Conservation (phyloP, 2,888 invertebrate species). For the Panzeria rudis region DNA sequence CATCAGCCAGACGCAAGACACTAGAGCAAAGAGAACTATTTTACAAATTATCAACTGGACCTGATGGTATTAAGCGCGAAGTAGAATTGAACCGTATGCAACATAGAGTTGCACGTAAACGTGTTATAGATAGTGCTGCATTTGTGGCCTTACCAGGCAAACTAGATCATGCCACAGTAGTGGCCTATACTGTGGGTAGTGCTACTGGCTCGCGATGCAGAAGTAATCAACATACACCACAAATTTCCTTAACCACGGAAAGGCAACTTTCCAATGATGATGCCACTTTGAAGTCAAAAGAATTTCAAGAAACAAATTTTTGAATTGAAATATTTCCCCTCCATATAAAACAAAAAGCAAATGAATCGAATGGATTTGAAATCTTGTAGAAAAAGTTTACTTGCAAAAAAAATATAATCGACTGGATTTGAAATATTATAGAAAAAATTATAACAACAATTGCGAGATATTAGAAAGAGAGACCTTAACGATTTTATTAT, state of each 20-base stretch:
- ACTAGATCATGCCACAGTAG: conserved; percentile 93
- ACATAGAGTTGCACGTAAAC: conserved; percentile 88
- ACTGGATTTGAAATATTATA: conserved; percentile 49
- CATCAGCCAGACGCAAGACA: conserved; percentile 91
- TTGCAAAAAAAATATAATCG: neutral
- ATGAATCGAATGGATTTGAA: conserved; percentile 43
- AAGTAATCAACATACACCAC: conserved; percentile 30
- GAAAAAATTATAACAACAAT: neutral
- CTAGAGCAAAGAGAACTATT: conserved; percentile 92
- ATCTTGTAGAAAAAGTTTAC: conserved; percentile 18
- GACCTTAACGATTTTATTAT: neutral
- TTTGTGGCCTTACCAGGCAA: conserved; percentile 91
- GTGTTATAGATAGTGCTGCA: conserved; percentile 89
- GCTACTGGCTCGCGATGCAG: conserved; percentile 43
- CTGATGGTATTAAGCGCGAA: conserved; percentile 84
- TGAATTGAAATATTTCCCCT: conserved; percentile 73
- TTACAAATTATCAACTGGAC: conserved; percentile 85
- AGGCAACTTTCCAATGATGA: conserved; percentile 61
- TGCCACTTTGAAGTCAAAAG: conserved; percentile 80
- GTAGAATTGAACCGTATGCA: conserved; percentile 87
- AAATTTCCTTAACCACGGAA: conserved; percentile 57
- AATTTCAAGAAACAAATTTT: conserved; percentile 83
- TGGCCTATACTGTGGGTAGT: conserved; percentile 90
- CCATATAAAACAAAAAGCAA: conserved; percentile 23
- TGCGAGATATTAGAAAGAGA: neutral